Percentiles rank a stretch among this genome's conserved stretches.
phyloP scores from a whole-genome alignment of 2,797 vertebrate genomes.

The Scyliorhinus canicula region DNA sequence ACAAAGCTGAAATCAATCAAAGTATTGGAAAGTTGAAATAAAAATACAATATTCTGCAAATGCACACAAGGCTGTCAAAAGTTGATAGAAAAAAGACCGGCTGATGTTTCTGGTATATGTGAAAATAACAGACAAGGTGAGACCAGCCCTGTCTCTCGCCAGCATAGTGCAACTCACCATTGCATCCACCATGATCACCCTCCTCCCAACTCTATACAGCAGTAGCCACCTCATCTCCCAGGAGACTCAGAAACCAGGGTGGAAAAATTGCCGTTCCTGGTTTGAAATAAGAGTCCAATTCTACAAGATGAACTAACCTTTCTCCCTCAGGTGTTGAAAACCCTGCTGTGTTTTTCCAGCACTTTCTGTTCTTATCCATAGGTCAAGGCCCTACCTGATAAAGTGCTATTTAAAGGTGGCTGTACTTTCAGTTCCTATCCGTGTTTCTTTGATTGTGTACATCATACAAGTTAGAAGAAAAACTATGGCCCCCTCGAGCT shows the following conservation, averaged over 20 bases:
- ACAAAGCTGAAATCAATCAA: neutral
- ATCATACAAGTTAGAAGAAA: neutral
- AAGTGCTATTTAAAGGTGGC: neutral
- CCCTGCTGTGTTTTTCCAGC: neutral
- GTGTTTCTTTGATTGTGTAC: neutral
- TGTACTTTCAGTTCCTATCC: constrained; percentile 20
- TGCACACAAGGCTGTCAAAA: neutral
- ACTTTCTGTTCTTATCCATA: neutral
- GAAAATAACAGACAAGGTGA: neutral
- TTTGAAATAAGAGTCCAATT: neutral
- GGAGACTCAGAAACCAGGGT: neutral
- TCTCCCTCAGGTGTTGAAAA: neutral
- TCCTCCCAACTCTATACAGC: too few species aligned
- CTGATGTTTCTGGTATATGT: neutral
- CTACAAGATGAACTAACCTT: neutral
- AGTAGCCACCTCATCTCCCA: too few species aligned
- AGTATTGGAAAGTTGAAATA: neutral
- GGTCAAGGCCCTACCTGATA: neutral
- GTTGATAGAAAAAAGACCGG: neutral
- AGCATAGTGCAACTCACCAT: neutral
- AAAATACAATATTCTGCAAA: neutral
- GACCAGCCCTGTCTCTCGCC: neutral
- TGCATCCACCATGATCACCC: neutral
- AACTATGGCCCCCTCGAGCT: neutral
- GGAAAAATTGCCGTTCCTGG: neutral